Conservation (phyloP, 2,797 vertebrate genomes). For the Eulemur coronatus region DNA sequence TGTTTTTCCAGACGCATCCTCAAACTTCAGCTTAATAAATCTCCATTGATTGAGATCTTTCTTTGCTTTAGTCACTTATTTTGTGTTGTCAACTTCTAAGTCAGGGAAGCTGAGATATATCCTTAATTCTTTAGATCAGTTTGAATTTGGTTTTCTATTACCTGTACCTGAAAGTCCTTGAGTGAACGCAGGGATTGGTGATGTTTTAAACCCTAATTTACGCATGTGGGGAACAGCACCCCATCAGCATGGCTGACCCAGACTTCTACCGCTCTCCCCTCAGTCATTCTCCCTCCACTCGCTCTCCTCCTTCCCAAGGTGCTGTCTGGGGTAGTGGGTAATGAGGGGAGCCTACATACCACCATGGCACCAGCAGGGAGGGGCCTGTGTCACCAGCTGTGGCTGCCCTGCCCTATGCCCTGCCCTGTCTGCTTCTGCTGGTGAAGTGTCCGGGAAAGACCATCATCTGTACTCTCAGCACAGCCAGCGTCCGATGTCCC, state of each 20-base stretch:
- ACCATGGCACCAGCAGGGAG: background rate
- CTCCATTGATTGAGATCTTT: background rate
- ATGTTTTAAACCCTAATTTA: background rate
- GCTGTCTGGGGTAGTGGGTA: background rate
- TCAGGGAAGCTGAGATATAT: background rate
- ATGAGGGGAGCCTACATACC: background rate
- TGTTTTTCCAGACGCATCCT: background rate
- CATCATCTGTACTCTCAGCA: background rate
- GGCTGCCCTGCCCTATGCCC: background rate
- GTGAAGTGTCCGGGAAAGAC: background rate
- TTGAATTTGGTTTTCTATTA: background rate
- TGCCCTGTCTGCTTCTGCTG: background rate
- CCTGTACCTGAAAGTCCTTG: background rate
- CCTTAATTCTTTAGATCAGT: background rate
- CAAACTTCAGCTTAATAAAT: background rate
- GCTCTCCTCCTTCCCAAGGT: background rate
- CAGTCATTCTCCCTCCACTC: background rate
- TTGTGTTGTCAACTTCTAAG: background rate
- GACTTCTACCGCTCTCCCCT: background rate
- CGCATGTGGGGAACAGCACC: background rate
- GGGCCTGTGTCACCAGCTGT: background rate
- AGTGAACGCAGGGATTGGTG: background rate
- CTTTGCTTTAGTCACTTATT: background rate
- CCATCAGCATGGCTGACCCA: no score
- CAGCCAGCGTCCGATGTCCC: background rate